Evolutionary conservation across 2,888 invertebrate species (phyloP).

Genomic region (Calliopum simillimum): DNA sequence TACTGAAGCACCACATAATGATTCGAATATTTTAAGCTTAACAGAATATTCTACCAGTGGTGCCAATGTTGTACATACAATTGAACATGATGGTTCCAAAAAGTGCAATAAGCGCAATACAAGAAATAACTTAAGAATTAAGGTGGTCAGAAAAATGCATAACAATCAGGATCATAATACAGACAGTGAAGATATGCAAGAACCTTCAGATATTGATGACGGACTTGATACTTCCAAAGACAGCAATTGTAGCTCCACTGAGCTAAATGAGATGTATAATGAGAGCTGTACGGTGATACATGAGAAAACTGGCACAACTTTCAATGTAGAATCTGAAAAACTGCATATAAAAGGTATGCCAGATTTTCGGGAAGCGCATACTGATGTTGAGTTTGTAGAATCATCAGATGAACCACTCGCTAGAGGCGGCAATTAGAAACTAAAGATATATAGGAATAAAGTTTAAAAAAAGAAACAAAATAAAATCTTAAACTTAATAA

Average conservation of each 20-base stretch:
- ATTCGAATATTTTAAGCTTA: constrained; percentile 41
- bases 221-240: constrained; percentile 51
- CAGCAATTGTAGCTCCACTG: constrained; percentile 51
- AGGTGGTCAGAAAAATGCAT: constrained; percentile 35
- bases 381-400: constrained; percentile 71
- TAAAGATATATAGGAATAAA: background rate
- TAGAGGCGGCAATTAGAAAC: constrained; percentile 55
- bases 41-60: constrained; percentile 47
- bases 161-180: constrained; percentile 58
- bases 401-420: constrained; percentile 61
- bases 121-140: background rate
- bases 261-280: constrained; percentile 67
- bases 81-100: constrained; percentile 39
- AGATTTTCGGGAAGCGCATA: constrained; percentile 66
- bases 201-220: constrained; percentile 66
- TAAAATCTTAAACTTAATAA: background rate
- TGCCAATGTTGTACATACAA: constrained; percentile 42
- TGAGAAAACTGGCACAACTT: constrained; percentile 66
- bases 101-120: constrained; percentile 30
- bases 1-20: constrained; percentile 43
- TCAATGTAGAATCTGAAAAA: constrained; percentile 68
- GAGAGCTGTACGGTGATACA: constrained; percentile 68
- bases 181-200: constrained; percentile 68
- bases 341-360: constrained; percentile 69
- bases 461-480: background rate